phyloP scores from a whole-genome alignment of 1,140 invertebrate species.

The Hylaeus volcanicus region DNA sequence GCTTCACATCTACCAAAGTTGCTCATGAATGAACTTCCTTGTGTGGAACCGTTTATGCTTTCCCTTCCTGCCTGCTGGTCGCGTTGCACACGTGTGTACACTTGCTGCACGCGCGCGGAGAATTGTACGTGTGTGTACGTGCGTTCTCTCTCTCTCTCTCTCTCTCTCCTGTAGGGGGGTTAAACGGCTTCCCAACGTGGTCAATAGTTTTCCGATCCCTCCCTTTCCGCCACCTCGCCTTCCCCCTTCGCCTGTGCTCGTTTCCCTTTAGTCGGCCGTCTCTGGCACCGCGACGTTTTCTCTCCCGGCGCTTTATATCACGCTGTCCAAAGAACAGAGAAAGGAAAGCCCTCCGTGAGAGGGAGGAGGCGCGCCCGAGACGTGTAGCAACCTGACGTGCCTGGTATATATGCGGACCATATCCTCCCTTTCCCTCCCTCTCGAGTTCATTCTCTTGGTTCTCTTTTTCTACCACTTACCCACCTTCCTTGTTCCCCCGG shows the following conservation, averaged over 20 bases:
- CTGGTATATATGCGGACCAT: background rate
- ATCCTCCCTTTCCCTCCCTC: background rate
- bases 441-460: background rate
- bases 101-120: slow-evolving; percentile 22
- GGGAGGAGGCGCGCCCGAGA: background rate
- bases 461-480: too few relatives aligned
- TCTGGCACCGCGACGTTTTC: slow-evolving; percentile 50
- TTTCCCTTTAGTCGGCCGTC: slow-evolving; percentile 47
- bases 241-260: slow-evolving; percentile 25
- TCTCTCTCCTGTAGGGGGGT: slow-evolving; percentile 57
- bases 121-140: slow-evolving; percentile 22
- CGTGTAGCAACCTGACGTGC: background rate
- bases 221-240: background rate
- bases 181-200: slow-evolving; percentile 73
- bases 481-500: slow-evolving; percentile 8
- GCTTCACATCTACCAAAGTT: slow-evolving; percentile 61
- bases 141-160: background rate
- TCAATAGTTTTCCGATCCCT: slow-evolving; percentile 74
- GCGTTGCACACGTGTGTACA: slow-evolving; percentile 13
- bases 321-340: slow-evolving; percentile 11
- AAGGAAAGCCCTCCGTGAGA: background rate
- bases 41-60: slow-evolving; percentile 69
- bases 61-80: slow-evolving; percentile 42
- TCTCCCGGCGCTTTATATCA: slow-evolving; percentile 34
- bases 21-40: slow-evolving; percentile 69